Evolutionary conservation across 2,113 vertebrate species (phyloP), one percentile per base, ranked within the genome.

Genomic region (Micromys minutus): DNA sequence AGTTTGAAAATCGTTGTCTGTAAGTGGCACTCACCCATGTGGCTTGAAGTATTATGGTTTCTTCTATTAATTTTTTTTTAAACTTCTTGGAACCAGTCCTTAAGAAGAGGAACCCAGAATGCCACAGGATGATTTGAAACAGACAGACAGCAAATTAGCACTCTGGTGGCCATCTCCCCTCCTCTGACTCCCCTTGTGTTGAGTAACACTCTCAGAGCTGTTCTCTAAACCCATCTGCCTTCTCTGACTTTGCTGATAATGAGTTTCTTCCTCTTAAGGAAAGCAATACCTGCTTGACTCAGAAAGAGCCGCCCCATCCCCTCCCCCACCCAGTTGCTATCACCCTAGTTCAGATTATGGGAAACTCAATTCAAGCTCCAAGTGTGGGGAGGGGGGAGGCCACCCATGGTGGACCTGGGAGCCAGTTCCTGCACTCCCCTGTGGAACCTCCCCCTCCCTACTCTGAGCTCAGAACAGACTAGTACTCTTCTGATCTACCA

Each of bases 61-160:
- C 71, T 93, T 83, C 59, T 77, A 86, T 50, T 81, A 36, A 0
- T 81, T 5, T 12, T 61, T 63, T 69, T 69, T 93, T 90, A 79
- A 21, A 84, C 84, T 97, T 97, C 87, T 97, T 96, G 92, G 94
- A 97, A 93, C 72, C 77, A 83, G 61, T 92, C 80, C 85, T 96
- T 94, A 87, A 94, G 92, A 94, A 97, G 92, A 95, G 95, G 96
- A 94, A 97, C 97, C 92, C 79, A 72, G 96, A 93, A 96, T 65
- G 88, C 93, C 95, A 96, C 96, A 84, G 83, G 88, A 86, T 96
- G 93, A 96, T 94, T 96, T 0, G 16, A 97, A 97, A 96, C 91
- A 97, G 96, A 96, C 47, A 63, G 95, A 91, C 59, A 85, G 89
- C 84, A 96, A 95, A 96, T 96, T 85, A 90, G 69, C 96, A 97